Base-by-base conservation (phyloP, 64 coral and sea anemone species). In the Pachyseris speciosa region DNA sequence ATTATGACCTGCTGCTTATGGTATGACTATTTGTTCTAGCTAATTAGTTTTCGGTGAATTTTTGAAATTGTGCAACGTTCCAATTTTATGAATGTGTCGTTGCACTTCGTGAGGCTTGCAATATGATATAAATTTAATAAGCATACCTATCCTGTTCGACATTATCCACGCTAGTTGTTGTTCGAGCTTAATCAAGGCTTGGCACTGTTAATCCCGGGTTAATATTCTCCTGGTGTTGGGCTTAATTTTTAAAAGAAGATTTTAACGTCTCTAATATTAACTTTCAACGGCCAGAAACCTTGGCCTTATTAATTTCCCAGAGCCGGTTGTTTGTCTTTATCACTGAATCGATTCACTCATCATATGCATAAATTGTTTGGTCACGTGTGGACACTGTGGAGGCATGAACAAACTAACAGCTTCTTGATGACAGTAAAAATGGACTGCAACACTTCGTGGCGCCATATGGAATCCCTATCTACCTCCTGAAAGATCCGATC, bases 351-450 rank as follows among this genome's bases (percentile, higher is more conserved):
- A 57, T 33, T 33, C 31, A 61, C 77, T 81, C 53, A 81, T 5
- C 77, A 38, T 31, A 37, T 25, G 2, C 33, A 81, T 80, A 27
- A 47, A 52, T 34, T 57, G 31, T 55, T 52, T 67, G 2, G 48
- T 41, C 57, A 81, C 3, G 32, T 61, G 51, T 63, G 1, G 16
- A 17, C n/a, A 25, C 7, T 25, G 77, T 81, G 77, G 77, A 81
- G 77, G 77, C 77, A 81, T 61, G 77, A 76, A 50, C 28, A 7
- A 10, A 19, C 34, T 39, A 24, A 81, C 30, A 39, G 5, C 32
- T n/a, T 40, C 15, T 11, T 81, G 77, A 37, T 81, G 77, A 81
- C 77, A 81, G 53, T 20, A 27, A 61, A 39, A 25, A 25, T 37
- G 9, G 49, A 58, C 29, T 37, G 20, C 33, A 63, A 81, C 40